phyloP scores from a whole-genome alignment of 2,888 invertebrate genomes.

The Lepidocyrtinus sp. region DNA sequence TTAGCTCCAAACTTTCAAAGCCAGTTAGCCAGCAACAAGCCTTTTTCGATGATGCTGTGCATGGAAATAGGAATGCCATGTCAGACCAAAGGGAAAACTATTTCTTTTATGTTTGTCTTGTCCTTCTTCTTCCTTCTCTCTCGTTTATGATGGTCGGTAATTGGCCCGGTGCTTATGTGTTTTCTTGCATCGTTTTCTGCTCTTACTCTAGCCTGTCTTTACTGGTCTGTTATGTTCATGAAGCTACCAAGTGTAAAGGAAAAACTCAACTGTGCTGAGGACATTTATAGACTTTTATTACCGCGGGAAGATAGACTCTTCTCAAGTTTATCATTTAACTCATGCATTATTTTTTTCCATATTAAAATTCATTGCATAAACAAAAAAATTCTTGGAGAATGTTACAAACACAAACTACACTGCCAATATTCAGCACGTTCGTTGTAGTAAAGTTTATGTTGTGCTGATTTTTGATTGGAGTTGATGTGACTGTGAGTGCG shows the following conservation, averaged over 20 bases:
- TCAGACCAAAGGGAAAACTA: too few relatives aligned
- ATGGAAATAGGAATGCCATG: neutral
- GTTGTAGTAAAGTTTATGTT: neutral
- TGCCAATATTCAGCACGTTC: too few relatives aligned
- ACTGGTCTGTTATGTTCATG: neutral
- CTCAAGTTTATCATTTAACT: slow-evolving; percentile 3
- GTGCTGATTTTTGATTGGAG: neutral
- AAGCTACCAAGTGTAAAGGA: neutral
- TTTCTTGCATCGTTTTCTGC: neutral
- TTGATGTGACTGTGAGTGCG: neutral
- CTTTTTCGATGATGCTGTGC: neutral
- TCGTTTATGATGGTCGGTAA: neutral
- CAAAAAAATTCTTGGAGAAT: too few relatives aligned
- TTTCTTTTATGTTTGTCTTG: neutral
- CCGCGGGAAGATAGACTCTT: slow-evolving; percentile 10
- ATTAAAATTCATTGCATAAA: slow-evolving; percentile 6
- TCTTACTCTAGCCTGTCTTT: neutral
- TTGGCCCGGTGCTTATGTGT: slow-evolving; percentile 7
- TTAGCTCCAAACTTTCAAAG: too few relatives aligned
- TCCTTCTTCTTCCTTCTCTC: neutral
- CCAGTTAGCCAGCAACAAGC: neutral
- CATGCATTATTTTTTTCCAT: neutral
- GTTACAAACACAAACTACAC: too few relatives aligned
- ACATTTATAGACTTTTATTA: neutral
- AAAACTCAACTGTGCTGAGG: neutral